Evolutionary conservation across 2,113 vertebrate species (phyloP).

Genomic region (Myrmecobius fasciatus): DNA sequence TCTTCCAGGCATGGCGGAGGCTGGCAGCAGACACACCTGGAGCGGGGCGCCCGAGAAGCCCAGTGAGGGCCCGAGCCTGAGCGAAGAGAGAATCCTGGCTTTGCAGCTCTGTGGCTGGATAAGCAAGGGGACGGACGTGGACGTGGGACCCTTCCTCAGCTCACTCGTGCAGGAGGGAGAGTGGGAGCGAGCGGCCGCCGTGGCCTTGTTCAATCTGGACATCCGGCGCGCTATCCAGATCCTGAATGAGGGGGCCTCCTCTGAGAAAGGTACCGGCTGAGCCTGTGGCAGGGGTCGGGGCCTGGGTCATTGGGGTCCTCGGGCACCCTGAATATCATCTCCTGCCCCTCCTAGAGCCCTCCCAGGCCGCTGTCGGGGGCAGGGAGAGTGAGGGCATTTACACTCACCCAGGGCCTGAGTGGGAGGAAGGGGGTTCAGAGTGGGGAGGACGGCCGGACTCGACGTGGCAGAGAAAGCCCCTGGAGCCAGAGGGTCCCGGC

Average conservation of each 20-base stretch:
- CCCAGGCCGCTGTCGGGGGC: too few species aligned
- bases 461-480: neutral
- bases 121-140: slow-evolving; percentile 90
- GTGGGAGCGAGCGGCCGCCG: slow-evolving; percentile 96
- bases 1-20: slow-evolving; percentile 92
- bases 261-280: slow-evolving; percentile 88
- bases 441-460: neutral
- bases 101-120: slow-evolving; percentile 98
- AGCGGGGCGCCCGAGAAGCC: slow-evolving; percentile 91
- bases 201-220: slow-evolving; percentile 97
- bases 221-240: slow-evolving; percentile 97
- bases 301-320: neutral
- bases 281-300: neutral
- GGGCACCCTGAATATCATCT: neutral
- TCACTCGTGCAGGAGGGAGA: slow-evolving; percentile 95
- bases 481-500: neutral
- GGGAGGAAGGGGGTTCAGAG: neutral
- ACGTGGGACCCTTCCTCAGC: slow-evolving; percentile 93
- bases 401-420: neutral
- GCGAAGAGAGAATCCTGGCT: slow-evolving; percentile 94
- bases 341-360: too few species aligned
- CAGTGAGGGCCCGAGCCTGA: slow-evolving; percentile 91
- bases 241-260: slow-evolving; percentile 95
- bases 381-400: neutral
- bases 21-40: slow-evolving; percentile 89